Percentiles rank a stretch among this genome's conserved stretches.
phyloP scores from a whole-genome alignment of 2,797 vertebrate genomes.

The Bovichtus diacanthus region DNA sequence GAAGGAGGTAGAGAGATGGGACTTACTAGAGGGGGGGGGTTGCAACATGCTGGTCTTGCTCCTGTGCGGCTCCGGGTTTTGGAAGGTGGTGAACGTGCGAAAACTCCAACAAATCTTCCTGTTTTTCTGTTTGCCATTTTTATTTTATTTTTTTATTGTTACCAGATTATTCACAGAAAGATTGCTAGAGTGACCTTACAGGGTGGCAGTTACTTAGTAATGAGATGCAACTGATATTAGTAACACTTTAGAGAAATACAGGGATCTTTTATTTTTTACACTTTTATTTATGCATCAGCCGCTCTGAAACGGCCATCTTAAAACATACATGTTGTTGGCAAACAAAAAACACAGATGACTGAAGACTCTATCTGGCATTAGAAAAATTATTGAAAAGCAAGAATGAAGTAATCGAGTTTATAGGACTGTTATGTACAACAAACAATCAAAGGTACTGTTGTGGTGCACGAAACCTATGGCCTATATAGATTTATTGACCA shows the following conservation, averaged over 20 bases:
- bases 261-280: background rate
- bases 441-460: background rate
- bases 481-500: background rate
- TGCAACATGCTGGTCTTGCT: too few species aligned
- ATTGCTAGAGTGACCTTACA: conserved; percentile 2
- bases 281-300: too few species aligned
- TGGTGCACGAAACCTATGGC: background rate
- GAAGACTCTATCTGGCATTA: background rate
- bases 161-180: background rate
- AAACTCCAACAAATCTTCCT: too few species aligned
- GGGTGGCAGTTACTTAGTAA: background rate
- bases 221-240: background rate
- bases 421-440: background rate
- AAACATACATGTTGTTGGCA: background rate
- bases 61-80: too few species aligned
- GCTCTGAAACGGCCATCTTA: too few species aligned
- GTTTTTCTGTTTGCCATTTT: too few species aligned
- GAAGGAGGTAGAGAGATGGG: too few species aligned
- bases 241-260: conserved; percentile 3
- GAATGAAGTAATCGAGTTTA: background rate
- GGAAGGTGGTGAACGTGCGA: too few species aligned
- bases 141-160: too few species aligned
- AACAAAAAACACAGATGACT: background rate
- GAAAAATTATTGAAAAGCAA: background rate
- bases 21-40: too few species aligned